Percentiles rank a stretch among this genome's conserved stretches.
Conservation (phyloP, 2,888 invertebrate genomes). For the Stenchaetothrips biformis region DNA sequence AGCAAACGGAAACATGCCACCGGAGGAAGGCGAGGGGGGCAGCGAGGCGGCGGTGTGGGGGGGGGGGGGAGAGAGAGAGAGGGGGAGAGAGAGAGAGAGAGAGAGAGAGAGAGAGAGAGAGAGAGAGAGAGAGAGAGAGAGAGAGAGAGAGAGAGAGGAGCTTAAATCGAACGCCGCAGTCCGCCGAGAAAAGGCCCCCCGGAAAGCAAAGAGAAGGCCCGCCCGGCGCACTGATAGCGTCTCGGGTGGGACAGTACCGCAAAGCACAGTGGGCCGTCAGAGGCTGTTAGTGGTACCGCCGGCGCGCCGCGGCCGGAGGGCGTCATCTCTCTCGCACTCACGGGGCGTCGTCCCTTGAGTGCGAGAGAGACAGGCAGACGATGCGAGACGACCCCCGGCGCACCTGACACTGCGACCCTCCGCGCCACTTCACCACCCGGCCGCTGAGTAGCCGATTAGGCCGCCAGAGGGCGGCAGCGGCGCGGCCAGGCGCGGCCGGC, state of each 20-base stretch:
- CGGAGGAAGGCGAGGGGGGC: background rate
- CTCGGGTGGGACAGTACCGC: conserved; percentile 28
- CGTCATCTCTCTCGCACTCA: conserved; percentile 28
- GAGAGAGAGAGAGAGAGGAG: no score
- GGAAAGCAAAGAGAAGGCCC: background rate
- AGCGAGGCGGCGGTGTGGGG: background rate
- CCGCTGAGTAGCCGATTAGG: background rate
- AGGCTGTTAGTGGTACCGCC: conserved; percentile 30
- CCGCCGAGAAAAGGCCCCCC: conserved; percentile 12
- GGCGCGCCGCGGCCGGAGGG: conserved; percentile 28
- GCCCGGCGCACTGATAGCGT: background rate
- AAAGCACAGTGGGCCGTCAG: background rate
- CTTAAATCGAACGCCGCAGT: background rate
- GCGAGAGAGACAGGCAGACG: no score
- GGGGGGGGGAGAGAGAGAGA: background rate
- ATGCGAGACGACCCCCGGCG: no score
- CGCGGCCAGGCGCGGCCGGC: no score
- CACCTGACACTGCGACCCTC: background rate
- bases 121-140: no score
- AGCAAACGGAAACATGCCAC: conserved; percentile 1
- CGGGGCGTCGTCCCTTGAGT: conserved; percentile 21
- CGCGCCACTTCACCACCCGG: background rate
- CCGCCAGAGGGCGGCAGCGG: no score
- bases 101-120: no score
- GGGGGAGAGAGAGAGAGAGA: no score